Percentiles rank a stretch among this genome's conserved stretches.
Conservation (phyloP, 2,888 invertebrate genomes). For the Eudasyphora cyanicolor region DNA sequence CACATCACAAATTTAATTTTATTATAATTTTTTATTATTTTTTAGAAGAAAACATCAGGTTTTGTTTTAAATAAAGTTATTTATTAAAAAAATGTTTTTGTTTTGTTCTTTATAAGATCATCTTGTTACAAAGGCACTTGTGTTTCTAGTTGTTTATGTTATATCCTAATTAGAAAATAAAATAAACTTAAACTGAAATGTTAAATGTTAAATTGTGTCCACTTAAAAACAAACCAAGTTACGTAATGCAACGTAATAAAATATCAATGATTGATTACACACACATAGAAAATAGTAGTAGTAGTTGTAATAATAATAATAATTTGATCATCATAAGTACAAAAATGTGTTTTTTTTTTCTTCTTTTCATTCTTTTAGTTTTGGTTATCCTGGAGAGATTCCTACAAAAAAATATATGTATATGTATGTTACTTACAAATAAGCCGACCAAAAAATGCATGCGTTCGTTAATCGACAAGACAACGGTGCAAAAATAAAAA, state of each 20-base stretch:
- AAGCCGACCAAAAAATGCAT: conserved; percentile 52
- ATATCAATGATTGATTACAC: conserved; percentile 36
- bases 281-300: not conserved
- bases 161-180: not conserved
- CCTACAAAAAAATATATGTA: not conserved
- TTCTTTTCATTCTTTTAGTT: conserved; percentile 25
- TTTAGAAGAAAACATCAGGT: too few species aligned
- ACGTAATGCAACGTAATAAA: conserved; percentile 38
- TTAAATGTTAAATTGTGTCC: conserved; percentile 9
- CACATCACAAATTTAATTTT: conserved; percentile 50
- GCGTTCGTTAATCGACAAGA: conserved; percentile 15
- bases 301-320: conserved; percentile 53
- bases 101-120: conserved; percentile 60
- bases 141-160: too few species aligned
- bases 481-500: not conserved
- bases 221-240: conserved; percentile 4
- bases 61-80: conserved; percentile 36
- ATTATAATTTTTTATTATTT: too few species aligned
- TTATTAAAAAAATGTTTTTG: conserved; percentile 32
- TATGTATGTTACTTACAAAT: conserved; percentile 7
- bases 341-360: conserved; percentile 23
- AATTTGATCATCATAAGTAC: conserved; percentile 63
- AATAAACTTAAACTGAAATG: conserved; percentile 26
- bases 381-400: conserved; percentile 6
- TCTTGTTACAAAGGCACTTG: conserved; percentile 65